These are phyloP conservation scores for Tinea semifulvella DNA, from an alignment of 2,888 invertebrate genomes.

Conservation along the genomic window DNA sequence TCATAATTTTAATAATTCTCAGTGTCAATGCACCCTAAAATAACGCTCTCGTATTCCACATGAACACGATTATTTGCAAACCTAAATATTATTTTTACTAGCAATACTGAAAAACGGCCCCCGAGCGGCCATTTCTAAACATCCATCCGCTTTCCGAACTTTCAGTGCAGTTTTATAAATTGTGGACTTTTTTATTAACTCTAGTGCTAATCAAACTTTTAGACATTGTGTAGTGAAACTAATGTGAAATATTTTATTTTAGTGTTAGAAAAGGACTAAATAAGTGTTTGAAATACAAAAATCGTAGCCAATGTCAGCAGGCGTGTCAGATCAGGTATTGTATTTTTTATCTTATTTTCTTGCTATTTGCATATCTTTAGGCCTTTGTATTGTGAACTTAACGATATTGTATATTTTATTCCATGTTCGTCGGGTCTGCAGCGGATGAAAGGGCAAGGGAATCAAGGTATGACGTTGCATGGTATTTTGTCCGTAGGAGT, in stretches of 20 bases:
- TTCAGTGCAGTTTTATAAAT: constrained; percentile 39
- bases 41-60: no score
- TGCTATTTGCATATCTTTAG: constrained; percentile 11
- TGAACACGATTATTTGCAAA: no score
- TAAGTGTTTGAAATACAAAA: constrained; percentile 62
- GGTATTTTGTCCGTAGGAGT: constrained; percentile 49
- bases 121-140: constrained; percentile 48
- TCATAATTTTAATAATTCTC: no score
- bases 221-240: constrained; percentile 59
- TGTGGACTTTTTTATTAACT: constrained; percentile 46
- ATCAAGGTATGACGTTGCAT: constrained; percentile 76
- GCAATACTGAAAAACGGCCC: constrained; percentile 10
- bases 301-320: constrained; percentile 88
- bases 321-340: constrained; percentile 89
- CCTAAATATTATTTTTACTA: background rate
- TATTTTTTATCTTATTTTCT: constrained; percentile 30
- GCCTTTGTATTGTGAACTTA: background rate
- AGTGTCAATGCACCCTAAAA: no score
- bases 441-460: constrained; percentile 90
- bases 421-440: constrained; percentile 63
- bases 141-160: constrained; percentile 42
- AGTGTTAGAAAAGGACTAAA: constrained; percentile 51
- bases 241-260: constrained; percentile 57
- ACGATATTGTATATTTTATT: constrained; percentile 51
- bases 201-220: constrained; percentile 45